These are phyloP conservation scores for Selene dorsalis DNA, from an alignment of 2,797 vertebrate genomes.

Conservation along the genomic window DNA sequence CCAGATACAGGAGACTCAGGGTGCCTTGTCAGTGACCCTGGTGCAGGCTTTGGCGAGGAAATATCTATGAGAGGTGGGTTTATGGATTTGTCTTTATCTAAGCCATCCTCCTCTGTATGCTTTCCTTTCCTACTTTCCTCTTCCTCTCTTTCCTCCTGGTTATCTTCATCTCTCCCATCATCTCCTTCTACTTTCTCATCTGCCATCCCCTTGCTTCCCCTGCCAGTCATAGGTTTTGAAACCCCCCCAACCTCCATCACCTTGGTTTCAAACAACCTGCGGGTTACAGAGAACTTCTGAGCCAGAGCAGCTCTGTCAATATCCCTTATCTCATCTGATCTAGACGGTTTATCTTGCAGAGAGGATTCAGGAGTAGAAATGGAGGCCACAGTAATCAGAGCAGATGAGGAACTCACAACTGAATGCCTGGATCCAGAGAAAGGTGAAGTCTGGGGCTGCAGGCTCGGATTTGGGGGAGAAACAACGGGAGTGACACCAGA, in stretches of 20 bases:
- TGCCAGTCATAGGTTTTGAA: conserved; percentile 45
- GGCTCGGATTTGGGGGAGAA: conserved; percentile 41
- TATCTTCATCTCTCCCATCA: conserved; percentile 29
- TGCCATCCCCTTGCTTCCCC: conserved; percentile 44
- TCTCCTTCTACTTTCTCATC: conserved; percentile 47
- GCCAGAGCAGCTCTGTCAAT: conserved; percentile 90
- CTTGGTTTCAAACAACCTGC: conserved; percentile 90
- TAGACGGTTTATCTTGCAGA: conserved; percentile 76
- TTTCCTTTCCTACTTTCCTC: conserved; percentile 33
- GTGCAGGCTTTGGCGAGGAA: conserved; percentile 23
- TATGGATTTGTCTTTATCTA: conserved; percentile 57
- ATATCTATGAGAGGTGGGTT: conserved; percentile 54
- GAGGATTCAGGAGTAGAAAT: conserved; percentile 67
- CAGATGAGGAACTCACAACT: conserved; percentile 74
- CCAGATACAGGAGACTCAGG: conserved; percentile 39
- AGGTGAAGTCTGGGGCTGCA: conserved; percentile 57
- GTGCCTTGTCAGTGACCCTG: conserved; percentile 11
- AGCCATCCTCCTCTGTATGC: conserved; percentile 31
- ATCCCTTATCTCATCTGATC: conserved; percentile 83
- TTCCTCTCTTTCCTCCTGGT: conserved; percentile 50
- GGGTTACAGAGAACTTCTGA: conserved; percentile 92
- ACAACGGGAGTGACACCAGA: conserved; percentile 42
- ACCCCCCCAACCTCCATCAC: conserved; percentile 71
- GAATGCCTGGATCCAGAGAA: conserved; percentile 53
- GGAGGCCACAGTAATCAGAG: conserved; percentile 80